phyloP scores from a whole-genome alignment of 37 sponge, comb jelly and placozoan genomes.

The Beroe ovata region DNA sequence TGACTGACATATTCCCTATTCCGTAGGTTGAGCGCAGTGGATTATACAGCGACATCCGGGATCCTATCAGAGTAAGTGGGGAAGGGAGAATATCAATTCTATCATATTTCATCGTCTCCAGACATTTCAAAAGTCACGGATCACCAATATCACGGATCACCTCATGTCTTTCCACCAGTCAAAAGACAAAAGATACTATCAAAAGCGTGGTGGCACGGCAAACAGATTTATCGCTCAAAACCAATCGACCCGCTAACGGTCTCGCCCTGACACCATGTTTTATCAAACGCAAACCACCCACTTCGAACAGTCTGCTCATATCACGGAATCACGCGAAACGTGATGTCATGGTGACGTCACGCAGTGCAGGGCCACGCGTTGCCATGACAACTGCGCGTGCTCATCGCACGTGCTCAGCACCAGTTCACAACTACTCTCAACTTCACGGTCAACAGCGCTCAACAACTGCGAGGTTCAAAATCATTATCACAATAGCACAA shows the following conservation, averaged over 20 bases:
- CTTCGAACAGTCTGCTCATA: neutral
- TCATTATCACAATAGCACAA: too few species aligned
- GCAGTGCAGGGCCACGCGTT: neutral
- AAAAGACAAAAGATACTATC: neutral
- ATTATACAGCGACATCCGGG: neutral
- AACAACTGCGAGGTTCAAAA: neutral
- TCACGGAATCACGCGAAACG: constrained; percentile 22
- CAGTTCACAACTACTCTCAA: neutral
- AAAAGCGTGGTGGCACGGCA: neutral
- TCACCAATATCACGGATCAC: too few species aligned
- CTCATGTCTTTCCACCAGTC: neutral
- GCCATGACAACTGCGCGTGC: neutral
- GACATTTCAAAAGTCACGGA: too few species aligned
- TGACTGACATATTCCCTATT: too few species aligned
- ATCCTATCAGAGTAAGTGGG: constrained; percentile 53
- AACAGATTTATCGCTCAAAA: too few species aligned
- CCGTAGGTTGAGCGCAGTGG: neutral
- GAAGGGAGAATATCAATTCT: neutral
- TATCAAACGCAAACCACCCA: neutral
- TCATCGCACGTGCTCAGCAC: neutral
- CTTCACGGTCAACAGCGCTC: neutral
- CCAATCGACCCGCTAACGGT: too few species aligned
- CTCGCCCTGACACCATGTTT: neutral
- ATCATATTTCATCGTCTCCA: neutral
- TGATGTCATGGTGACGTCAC: neutral